A percentile compares a stretch with the other conserved stretches of the same genome.
These are phyloP conservation scores for Craseonycteris thonglongyai DNA, from an alignment of 2,113 vertebrate genomes.

Conservation along the genomic window DNA sequence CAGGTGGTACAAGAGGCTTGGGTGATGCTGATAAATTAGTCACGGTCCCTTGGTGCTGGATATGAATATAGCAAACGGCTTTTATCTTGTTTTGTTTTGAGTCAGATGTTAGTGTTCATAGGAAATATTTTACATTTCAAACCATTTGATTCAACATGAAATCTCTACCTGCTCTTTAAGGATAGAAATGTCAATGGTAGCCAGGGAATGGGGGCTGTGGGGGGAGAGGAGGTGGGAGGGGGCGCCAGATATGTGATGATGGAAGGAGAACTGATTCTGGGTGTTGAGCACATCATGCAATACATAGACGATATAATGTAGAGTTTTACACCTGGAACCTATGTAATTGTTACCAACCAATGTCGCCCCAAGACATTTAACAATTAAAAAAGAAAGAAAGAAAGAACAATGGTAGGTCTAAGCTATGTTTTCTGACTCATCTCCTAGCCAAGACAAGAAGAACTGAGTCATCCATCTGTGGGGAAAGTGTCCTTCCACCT, in stretches of 20 bases:
- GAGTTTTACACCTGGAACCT: no score
- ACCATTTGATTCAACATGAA: not conserved
- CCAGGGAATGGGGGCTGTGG: no score
- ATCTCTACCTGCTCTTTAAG: not conserved
- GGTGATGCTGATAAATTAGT: not conserved
- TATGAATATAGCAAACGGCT: not conserved
- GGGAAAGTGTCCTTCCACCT: rapidly evolving
- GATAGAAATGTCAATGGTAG: not conserved
- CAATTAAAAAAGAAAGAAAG: no score
- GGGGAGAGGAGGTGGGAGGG: no score
- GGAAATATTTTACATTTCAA: slow-evolving; percentile 2
- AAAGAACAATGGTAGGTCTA: not conserved
- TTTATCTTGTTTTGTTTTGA: not conserved
- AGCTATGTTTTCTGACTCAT: not conserved
- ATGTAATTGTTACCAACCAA: no score
- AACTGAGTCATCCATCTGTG: rapidly evolving
- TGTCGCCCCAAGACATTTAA: no score
- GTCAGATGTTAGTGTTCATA: not conserved
- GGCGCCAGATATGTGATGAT: no score
- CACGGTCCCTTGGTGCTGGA: not conserved
- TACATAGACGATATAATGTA: no score
- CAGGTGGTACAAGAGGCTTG: not conserved
- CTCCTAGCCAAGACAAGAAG: not conserved
- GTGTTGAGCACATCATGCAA: no score
- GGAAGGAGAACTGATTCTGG: no score